Percentiles rank a stretch among this genome's conserved stretches.
Conservation (phyloP, 2,888 invertebrate genomes). For the Agrochola lychnidis region DNA sequence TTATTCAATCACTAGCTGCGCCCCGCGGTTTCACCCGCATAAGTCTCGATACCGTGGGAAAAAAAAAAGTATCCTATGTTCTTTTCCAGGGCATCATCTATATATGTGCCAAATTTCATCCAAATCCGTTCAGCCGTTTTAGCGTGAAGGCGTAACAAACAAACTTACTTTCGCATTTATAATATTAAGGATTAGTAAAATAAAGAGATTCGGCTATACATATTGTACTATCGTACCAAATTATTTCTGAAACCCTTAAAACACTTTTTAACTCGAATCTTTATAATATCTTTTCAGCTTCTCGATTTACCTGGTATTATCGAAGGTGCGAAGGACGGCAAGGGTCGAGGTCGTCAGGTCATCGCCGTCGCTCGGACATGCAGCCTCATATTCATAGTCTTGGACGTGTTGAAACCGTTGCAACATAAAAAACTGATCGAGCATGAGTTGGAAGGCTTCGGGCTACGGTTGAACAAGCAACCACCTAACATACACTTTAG, state of each 20-base stretch:
- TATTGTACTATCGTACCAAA: neutral
- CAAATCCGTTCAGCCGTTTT: no score
- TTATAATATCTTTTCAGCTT: constrained; percentile 90
- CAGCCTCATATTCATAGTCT: constrained; percentile 98
- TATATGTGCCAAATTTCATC: no score
- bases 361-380: constrained; percentile 99
- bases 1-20: no score
- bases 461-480: constrained; percentile 97
- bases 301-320: constrained; percentile 99
- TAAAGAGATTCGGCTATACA: neutral
- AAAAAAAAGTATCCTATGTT: no score
- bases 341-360: constrained; percentile 99
- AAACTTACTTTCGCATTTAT: no score
- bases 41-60: no score
- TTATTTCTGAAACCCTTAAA: neutral
- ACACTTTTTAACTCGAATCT: neutral
- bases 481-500: constrained; percentile 99
- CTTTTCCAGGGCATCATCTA: no score
- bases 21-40: no score
- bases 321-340: constrained; percentile 99
- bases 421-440: constrained; percentile 99
- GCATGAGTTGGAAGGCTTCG: constrained; percentile 99
- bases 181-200: no score
- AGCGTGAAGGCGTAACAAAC: no score
- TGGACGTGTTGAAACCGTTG: constrained; percentile 99